phyloP scores from a whole-genome alignment of 2,888 invertebrate species.

The Omphaloscelis lunosa region DNA sequence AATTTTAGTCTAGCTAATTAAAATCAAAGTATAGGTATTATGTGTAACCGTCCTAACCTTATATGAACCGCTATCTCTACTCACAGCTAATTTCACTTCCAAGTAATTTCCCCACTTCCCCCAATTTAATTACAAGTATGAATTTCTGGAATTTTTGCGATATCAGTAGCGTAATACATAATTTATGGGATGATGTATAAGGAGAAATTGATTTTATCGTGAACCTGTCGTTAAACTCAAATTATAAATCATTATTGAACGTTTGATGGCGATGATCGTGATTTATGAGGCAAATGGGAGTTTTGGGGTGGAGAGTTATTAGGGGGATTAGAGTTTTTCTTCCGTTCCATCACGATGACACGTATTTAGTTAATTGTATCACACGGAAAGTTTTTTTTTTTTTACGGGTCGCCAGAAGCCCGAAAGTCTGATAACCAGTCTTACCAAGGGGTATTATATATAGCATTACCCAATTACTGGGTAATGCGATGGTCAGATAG shows the following conservation, averaged over 20 bases:
- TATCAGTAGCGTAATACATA: conserved; percentile 18
- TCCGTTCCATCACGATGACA: background rate
- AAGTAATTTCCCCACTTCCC: conserved; percentile 2
- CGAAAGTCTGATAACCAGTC: no score
- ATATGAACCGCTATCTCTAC: background rate
- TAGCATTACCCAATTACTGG: no score
- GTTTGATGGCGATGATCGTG: conserved; percentile 22
- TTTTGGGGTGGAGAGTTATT: background rate
- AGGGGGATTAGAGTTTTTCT: background rate
- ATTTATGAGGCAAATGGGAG: conserved; percentile 23
- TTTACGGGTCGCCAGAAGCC: no score
- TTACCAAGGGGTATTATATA: no score
- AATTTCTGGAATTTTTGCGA: conserved; percentile 31
- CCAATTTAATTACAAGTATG: conserved; percentile 44
- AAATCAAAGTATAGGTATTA: background rate
- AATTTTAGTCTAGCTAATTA: no score
- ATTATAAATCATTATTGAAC: conserved; percentile 53
- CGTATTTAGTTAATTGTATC: background rate
- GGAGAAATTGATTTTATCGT: conserved; percentile 40
- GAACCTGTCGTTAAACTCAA: conserved; percentile 34
- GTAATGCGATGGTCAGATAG: no score
- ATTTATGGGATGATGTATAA: conserved; percentile 27
- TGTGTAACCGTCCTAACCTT: background rate
- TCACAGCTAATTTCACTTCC: conserved; percentile 20
- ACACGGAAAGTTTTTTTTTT: background rate